Evolutionary conservation across 1,140 invertebrate genomes (phyloP), one percentile per base, ranked within the genome.

Genomic region (Hycleus cichorii): DNA sequence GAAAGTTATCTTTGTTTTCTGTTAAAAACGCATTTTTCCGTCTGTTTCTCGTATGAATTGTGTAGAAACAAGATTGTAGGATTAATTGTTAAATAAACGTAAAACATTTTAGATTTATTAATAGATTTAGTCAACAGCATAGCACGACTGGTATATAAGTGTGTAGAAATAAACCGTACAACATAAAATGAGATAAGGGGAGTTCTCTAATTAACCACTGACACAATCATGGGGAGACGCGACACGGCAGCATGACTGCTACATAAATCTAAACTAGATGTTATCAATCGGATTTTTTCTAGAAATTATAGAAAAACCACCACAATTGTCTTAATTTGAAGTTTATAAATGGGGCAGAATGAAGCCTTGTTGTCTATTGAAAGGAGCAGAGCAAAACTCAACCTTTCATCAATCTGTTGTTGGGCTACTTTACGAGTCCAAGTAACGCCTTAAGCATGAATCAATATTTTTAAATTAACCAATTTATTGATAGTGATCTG

Each of bases 391-490:
- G 18, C 38, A 45, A 46, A 12, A 12, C 12, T 12, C 12, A 12
- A 47, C 26, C 56, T 62, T 58, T 62, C 60, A 58, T 62, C 60
- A 58, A 53, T 50, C 43, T 45, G 39, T 52, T 27, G 32, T 32
- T 32, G 58, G 55, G 63, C 60, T 64, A 63, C 59, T 66, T 66
- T 64, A 67, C 58, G 64, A 63, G 57, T 62, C 47, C 57, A 43
- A 57, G 55, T 57, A 62, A 64, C 67, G 67, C 67, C 65, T 62
- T 52, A 54, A 49, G 60, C 65, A 67, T 69, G 65, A 69, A 69
- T 69, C 67, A 69, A 66, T 65, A 66, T 66, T 69, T 69, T 69
- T 69, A 69, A 69, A 69, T 69, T 69, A 69, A 69, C 65, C 67
- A 69, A 69, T 69, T 69, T 69, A 65, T 63, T 65, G 67, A 69